Evolutionary conservation across 37 sponge, comb jelly and placozoan species (phyloP).

Genomic region (Tethya wilhelma): DNA sequence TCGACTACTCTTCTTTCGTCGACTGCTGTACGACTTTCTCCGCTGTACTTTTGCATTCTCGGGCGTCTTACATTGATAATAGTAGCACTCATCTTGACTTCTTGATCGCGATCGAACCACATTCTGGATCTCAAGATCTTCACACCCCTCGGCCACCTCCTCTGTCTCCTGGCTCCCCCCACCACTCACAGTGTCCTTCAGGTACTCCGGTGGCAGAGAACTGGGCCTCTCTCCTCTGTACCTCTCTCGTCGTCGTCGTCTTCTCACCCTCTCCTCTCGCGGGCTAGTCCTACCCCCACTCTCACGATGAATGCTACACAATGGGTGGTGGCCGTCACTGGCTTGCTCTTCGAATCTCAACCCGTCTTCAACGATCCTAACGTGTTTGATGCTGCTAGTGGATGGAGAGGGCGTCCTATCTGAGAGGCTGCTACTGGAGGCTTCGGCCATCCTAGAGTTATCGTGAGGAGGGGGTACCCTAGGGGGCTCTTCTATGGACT

Average conservation of each 20-base stretch:
- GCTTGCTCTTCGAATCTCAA: no score
- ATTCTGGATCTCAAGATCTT: not conserved
- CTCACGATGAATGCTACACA: no score
- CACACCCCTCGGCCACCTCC: no score
- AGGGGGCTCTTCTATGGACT: no score
- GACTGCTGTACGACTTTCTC: not conserved
- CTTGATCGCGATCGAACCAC: not conserved
- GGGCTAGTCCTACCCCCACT: no score
- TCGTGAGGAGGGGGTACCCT: no score
- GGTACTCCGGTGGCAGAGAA: not conserved
- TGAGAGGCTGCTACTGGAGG: no score
- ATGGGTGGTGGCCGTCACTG: no score
- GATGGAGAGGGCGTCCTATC: no score
- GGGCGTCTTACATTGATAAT: not conserved
- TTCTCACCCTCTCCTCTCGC: no score
- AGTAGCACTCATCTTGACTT: constrained; percentile 6
- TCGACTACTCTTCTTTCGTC: constrained; percentile 1
- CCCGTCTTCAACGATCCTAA: not conserved
- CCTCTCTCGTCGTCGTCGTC: not conserved
- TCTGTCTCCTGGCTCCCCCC: not conserved
- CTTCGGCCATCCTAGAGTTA: no score
- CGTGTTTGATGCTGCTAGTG: no score
- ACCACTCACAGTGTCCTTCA: not conserved
- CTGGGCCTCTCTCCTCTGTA: not conserved
- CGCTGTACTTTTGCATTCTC: not conserved